phyloP scores from a whole-genome alignment of 2,888 invertebrate species.

The Zootermopsis nevadensis region DNA sequence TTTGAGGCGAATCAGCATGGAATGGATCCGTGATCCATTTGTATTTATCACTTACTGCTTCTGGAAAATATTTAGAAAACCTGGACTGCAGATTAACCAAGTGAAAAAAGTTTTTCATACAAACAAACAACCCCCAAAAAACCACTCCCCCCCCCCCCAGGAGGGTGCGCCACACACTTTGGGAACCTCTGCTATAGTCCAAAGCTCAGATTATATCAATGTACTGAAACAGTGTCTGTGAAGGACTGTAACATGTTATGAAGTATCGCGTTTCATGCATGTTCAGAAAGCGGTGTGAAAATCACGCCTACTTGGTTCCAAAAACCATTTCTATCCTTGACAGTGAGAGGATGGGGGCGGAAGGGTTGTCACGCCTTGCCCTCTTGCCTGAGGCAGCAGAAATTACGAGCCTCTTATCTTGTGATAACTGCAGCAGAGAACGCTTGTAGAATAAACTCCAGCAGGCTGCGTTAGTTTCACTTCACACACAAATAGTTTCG shows the following conservation, averaged over 20 bases:
- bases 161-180: too few species aligned
- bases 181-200: too few species aligned
- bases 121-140: too few species aligned
- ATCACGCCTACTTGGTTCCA: not conserved
- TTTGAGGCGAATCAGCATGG: too few species aligned
- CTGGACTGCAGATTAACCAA: too few species aligned
- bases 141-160: too few species aligned
- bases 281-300: not conserved
- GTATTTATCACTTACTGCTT: too few species aligned
- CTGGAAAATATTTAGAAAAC: too few species aligned
- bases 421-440: slow-evolving; percentile 3
- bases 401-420: slow-evolving; percentile 6
- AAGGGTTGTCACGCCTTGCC: not conserved
- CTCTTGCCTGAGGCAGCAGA: not conserved
- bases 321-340: too few species aligned
- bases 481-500: slow-evolving; percentile 10
- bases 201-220: too few species aligned
- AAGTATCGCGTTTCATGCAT: not conserved
- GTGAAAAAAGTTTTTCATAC: too few species aligned
- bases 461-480: not conserved
- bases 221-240: not conserved
- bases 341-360: not conserved
- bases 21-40: too few species aligned
- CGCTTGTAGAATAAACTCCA: slow-evolving; percentile 6
- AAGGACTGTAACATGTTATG: not conserved